A percentile compares a stretch with the other conserved stretches of the same genome.
phyloP scores from a whole-genome alignment of 1,140 invertebrate genomes.

The Kradibia gibbosae region DNA sequence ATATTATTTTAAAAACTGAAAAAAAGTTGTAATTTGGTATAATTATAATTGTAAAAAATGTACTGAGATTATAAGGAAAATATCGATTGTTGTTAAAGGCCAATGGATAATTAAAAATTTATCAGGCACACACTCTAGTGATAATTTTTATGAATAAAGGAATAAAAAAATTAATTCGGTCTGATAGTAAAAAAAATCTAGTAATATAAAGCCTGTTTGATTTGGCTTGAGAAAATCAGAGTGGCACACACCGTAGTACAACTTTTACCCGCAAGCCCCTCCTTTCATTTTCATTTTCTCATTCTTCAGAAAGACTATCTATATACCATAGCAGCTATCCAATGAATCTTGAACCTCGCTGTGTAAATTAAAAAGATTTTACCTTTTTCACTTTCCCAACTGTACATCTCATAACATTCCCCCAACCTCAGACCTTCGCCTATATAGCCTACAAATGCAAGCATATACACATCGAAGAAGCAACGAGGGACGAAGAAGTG shows the following conservation, averaged over 20 bases:
- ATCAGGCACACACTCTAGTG: neutral
- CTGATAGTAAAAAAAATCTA: too few species aligned
- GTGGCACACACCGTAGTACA: neutral
- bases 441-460: slow-evolving; percentile 15
- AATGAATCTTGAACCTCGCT: slow-evolving; percentile 22
- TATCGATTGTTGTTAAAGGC: too few species aligned
- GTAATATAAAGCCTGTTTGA: slow-evolving; percentile 8
- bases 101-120: neutral
- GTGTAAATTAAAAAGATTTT: slow-evolving; percentile 43
- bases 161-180: neutral
- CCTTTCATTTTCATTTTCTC: slow-evolving; percentile 39
- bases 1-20: neutral
- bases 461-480: slow-evolving; percentile 37
- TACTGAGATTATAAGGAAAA: too few species aligned
- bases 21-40: too few species aligned
- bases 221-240: slow-evolving; percentile 29
- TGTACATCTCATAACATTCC: neutral
- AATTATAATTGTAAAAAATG: too few species aligned
- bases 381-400: slow-evolving; percentile 10
- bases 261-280: neutral
- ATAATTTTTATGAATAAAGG: neutral
- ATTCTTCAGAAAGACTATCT: slow-evolving; percentile 1
- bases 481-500: slow-evolving; percentile 18
- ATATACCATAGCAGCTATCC: neutral
- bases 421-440: neutral